phyloP scores from a whole-genome alignment of 2,888 invertebrate species.

The Lumbricus terrestris region DNA sequence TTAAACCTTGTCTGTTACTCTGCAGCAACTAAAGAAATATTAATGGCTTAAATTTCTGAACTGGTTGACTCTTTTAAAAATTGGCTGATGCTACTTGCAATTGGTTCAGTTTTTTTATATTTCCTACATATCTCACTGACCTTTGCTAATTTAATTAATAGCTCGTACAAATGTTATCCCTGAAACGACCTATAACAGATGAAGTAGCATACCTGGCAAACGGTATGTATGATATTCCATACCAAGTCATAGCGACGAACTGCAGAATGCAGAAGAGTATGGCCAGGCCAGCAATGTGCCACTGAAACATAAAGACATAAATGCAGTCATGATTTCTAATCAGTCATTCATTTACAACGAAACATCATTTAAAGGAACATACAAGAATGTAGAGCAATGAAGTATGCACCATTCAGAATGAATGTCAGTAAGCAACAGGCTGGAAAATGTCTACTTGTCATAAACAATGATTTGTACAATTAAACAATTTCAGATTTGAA shows the following conservation, averaged over 20 bases:
- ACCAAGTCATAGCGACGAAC: constrained; percentile 86
- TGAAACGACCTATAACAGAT: neutral
- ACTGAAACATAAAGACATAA: constrained; percentile 60
- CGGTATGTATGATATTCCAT: constrained; percentile 86
- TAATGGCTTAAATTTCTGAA: too few species aligned
- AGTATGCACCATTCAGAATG: neutral
- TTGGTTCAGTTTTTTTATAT: too few species aligned
- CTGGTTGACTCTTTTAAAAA: too few species aligned
- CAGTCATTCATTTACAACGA: neutral
- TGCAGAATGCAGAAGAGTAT: constrained; percentile 80
- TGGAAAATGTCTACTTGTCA: too few species aligned
- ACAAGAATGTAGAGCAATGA: neutral
- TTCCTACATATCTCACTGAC: too few species aligned
- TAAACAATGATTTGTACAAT: too few species aligned
- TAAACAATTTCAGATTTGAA: too few species aligned
- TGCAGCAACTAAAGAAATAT: too few species aligned
- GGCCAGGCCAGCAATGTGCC: constrained; percentile 72
- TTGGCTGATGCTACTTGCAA: too few species aligned
- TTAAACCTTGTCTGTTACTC: too few species aligned
- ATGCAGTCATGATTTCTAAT: neutral
- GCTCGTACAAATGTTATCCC: neutral
- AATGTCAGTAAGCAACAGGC: too few species aligned
- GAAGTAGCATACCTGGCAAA: constrained; percentile 69
- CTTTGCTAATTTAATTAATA: neutral
- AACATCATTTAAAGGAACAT: neutral